Base-by-base conservation (phyloP, 2,888 invertebrate species). In the Drosophila flavopinicola region DNA sequence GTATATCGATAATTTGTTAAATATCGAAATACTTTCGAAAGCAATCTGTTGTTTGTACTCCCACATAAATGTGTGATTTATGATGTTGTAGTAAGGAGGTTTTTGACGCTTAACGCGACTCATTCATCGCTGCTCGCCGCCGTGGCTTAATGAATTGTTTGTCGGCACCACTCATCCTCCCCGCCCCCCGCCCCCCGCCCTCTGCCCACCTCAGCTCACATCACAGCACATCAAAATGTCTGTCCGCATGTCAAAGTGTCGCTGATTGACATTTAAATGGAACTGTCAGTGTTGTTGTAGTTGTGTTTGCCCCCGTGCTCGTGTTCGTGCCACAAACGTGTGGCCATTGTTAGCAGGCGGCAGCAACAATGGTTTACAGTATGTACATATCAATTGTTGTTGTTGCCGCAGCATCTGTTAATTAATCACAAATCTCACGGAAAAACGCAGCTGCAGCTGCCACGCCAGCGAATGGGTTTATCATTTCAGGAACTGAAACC, bases 181-280 rank as follows among this genome's bases (percentile, higher is more conserved):
- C 37, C 29, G 38, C 30, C 20, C 20, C 4, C 2, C 20, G 20
- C 20, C 20, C 4, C 25, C 7, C 6, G 20, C 20, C 20, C 20
- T 2, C 4, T 10, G 3, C 33, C 61, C 24, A 41, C 42, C n/a
- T 6, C 7, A n/a, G 11, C 9, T 20, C 23, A 29, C 25, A 13
- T 32, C 61, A 25, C 30, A 66, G 17, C 47, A 39, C 44, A 41
- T 56, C 52, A 70, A 44, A 52, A 57, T 45, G 65, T 61, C 65
- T 38, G 65, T 38, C 23, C 56, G 47, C 61, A 64, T 67, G 75
- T 84, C 71, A 80, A 59, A 72, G 65, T 79, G 63, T 67, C 41
- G 67, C 68, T 72, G 83, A 83, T 84, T 83, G 82, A 83, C 82
- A 79, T 79, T 83, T 83, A 83, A 83, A 78, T 78, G 77, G 74